Conservation (phyloP, 2,888 invertebrate genomes). For the Caenorhabditis afra region DNA sequence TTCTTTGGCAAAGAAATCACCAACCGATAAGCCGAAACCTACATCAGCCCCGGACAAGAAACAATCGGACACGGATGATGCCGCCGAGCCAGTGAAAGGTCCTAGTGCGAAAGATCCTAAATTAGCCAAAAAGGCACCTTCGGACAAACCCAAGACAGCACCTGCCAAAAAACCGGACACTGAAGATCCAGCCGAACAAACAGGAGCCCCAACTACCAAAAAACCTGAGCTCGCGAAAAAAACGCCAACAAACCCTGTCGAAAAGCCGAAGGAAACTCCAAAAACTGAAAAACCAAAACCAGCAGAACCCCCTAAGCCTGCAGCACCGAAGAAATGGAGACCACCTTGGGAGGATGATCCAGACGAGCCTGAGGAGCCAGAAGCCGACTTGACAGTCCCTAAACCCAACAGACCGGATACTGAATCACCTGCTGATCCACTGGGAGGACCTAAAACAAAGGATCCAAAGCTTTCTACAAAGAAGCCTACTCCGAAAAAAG, state of each 20-base stretch:
- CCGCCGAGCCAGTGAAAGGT: conserved; percentile 54
- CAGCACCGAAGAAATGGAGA: conserved; percentile 55
- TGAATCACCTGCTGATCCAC: conserved; percentile 62
- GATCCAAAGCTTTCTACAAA: conserved; percentile 57
- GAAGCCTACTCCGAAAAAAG: conserved; percentile 11
- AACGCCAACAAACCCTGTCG: conserved; percentile 35
- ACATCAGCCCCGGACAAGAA: conserved; percentile 45
- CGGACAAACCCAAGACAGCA: conserved; percentile 27
- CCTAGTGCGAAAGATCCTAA: conserved; percentile 58
- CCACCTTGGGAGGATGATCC: conserved; percentile 52
- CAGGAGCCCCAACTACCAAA: conserved; percentile 17
- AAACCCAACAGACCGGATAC: conserved; percentile 57
- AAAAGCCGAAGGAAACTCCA: conserved; percentile 30
- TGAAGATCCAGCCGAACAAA: conserved; percentile 40
- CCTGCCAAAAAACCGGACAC: conserved; percentile 29
- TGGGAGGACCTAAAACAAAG: conserved; percentile 58
- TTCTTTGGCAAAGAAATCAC: conserved; percentile 47
- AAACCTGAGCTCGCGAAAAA: conserved; percentile 51
- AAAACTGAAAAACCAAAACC: conserved; percentile 16
- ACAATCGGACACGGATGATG: conserved; percentile 52
- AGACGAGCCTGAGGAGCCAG: conserved; percentile 58
- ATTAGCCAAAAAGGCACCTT: conserved; percentile 38
- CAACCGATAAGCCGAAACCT: conserved; percentile 28
- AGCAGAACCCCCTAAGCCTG: conserved; percentile 34
- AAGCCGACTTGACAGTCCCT: conserved; percentile 56